phyloP scores from a whole-genome alignment of 2,797 vertebrate species.

The Echiichthys vipera region DNA sequence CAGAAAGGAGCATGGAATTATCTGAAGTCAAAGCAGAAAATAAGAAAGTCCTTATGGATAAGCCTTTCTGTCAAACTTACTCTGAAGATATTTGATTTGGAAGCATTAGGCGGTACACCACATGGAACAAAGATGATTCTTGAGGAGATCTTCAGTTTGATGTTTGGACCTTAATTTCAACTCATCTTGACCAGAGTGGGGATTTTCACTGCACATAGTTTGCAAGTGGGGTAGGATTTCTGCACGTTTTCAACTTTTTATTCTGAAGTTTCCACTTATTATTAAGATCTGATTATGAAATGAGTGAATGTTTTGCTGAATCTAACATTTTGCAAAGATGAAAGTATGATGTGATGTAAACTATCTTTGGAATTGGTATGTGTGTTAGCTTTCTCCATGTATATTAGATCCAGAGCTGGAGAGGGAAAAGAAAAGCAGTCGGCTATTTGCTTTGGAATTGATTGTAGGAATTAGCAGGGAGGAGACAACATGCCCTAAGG shows the following conservation, averaged over 20 bases:
- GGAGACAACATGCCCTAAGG: constrained; percentile 74
- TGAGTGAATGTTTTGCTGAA: constrained; percentile 55
- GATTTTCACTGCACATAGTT: constrained; percentile 5
- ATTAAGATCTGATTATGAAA: constrained; percentile 51
- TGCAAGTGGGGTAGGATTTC: constrained; percentile 1
- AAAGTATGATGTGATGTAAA: constrained; percentile 74
- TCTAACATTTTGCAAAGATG: constrained; percentile 60
- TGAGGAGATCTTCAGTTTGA: constrained; percentile 22
- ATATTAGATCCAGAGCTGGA: constrained; percentile 69
- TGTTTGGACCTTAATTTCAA: constrained; percentile 21
- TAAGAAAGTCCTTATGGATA: constrained; percentile 14
- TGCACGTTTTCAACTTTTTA: constrained; percentile 1
- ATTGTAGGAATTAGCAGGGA: constrained; percentile 72
- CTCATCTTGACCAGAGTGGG: constrained; percentile 7
- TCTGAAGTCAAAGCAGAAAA: constrained; percentile 29
- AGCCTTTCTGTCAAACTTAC: constrained; percentile 24
- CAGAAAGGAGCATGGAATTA: constrained; percentile 12
- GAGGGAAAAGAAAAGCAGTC: constrained; percentile 53
- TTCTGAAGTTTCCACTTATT: constrained; percentile 41
- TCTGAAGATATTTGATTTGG: constrained; percentile 34
- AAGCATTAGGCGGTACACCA: constrained; percentile 21
- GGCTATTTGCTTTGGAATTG: constrained; percentile 71
- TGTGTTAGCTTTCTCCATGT: constrained; percentile 33
- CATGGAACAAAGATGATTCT: constrained; percentile 22
- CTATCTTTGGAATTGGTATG: constrained; percentile 39